Evolutionary conservation across 2,113 vertebrate species (phyloP), one percentile per base, ranked within the genome.

Genomic region (Myotis lucifugus): DNA sequence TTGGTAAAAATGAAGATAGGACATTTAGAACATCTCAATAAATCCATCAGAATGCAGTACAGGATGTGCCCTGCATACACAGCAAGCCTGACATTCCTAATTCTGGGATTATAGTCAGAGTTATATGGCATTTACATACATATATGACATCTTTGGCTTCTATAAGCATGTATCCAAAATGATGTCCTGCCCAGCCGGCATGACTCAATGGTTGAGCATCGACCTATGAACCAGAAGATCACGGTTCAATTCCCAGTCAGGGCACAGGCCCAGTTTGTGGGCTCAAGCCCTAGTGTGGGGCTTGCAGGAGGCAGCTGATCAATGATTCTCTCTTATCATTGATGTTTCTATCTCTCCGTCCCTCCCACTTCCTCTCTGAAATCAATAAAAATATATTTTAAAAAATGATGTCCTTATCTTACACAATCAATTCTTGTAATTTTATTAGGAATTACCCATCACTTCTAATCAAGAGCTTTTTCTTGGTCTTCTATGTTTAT

Each of bases 61-160:
- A 52, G 48, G 37, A 48, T 3, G 1, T 21, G 37, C 37, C 9
- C n/a, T 42, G 0, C 8, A 25, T 15, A 7, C 3, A 32, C 5
- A 54, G 40, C 17, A 21, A 14, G 46, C 21, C 59, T 52, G 27
- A n/a, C 2, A 6, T 50, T 17, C 27, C 42, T 42, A 5, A 12
- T 32, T 85, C 32, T 40, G 46, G 17, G 50, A 4, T 76, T 32
- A 29, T 46, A 42, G 7, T 64, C n/a, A 81, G 37, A 61, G 1
- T 25, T 34, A 34, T 2, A 1, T 5, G 11, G 14, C 13, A 40
- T 69, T 54, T 10, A 34, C 21, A 6, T 32, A 42, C 46, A 10
- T 29, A 6, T 0, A 4, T 13, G 29, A 25, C 56, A 21, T 21
- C 32, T 29, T 69, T 17, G 52, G 29, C 6, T 64, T 69, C 85